Evolutionary conservation across 2,888 invertebrate genomes (phyloP).

Genomic region (Gnatocerus cornutus): DNA sequence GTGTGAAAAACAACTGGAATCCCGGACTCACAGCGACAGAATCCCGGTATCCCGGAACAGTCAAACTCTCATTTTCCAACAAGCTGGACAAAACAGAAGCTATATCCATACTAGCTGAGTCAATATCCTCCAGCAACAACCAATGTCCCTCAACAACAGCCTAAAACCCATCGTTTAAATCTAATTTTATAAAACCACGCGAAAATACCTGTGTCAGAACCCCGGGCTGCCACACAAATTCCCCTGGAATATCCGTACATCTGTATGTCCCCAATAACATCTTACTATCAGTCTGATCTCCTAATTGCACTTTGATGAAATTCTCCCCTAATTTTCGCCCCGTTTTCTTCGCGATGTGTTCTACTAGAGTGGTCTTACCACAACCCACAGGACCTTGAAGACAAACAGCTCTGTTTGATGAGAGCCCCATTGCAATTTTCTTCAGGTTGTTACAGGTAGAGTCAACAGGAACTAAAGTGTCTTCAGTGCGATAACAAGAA

Average conservation of each 20-base stretch:
- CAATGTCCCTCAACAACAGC: constrained; percentile 91
- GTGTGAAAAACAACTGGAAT: constrained; percentile 95
- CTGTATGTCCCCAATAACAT: constrained; percentile 94
- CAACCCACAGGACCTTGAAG: constrained; percentile 93
- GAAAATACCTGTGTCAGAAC: constrained; percentile 83
- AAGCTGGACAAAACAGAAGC: constrained; percentile 89
- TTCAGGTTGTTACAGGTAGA: constrained; percentile 84
- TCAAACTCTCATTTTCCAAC: constrained; percentile 86
- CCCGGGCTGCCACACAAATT: constrained; percentile 98
- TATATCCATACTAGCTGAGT: constrained; percentile 94
- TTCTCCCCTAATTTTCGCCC: constrained; percentile 75
- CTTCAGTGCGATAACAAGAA: constrained; percentile 8
- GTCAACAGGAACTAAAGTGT: constrained; percentile 57
- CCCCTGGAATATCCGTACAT: constrained; percentile 97
- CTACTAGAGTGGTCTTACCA: constrained; percentile 94
- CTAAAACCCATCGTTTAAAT: constrained; percentile 65
- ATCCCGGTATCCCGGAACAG: constrained; percentile 92
- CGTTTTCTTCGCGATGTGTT: constrained; percentile 87
- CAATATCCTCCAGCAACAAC: constrained; percentile 96
- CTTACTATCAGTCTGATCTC: constrained; percentile 97
- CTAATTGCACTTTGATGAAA: constrained; percentile 91
- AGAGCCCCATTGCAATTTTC: constrained; percentile 86
- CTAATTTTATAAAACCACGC: constrained; percentile 44
- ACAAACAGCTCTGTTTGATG: constrained; percentile 83
- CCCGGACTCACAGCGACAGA: constrained; percentile 85